Conservation (phyloP, 2,888 invertebrate species). For the Morinoia aosen region DNA sequence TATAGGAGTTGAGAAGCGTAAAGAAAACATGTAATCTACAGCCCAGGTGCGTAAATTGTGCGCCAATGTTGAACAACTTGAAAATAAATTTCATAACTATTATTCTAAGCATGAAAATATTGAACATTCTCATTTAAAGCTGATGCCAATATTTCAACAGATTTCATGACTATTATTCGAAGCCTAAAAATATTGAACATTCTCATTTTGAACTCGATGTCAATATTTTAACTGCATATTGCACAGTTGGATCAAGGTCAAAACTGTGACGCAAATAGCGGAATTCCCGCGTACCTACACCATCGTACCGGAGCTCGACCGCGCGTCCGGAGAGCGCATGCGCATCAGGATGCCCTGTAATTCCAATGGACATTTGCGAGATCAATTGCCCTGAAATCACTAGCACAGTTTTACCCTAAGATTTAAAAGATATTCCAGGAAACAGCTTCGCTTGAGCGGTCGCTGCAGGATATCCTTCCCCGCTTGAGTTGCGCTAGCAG, state of each 20-base stretch:
- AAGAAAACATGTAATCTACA: too few relatives aligned
- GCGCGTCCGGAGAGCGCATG: not conserved
- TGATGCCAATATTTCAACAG: too few relatives aligned
- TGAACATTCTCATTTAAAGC: not conserved
- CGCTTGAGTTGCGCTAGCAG: not conserved
- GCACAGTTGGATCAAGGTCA: not conserved
- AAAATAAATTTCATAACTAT: too few relatives aligned
- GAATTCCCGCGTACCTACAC: not conserved
- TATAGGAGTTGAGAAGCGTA: too few relatives aligned
- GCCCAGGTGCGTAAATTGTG: too few relatives aligned
- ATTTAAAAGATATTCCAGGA: not conserved
- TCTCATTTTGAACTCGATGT: not conserved
- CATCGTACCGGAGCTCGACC: not conserved
- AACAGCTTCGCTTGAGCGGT: not conserved
- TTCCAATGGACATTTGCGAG: not conserved
- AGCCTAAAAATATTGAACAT: not conserved
- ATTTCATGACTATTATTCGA: not conserved
- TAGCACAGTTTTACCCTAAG: not conserved
- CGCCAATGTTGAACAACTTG: too few relatives aligned
- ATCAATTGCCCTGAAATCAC: not conserved
- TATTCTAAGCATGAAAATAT: not conserved
- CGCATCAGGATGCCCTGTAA: not conserved
- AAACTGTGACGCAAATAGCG: not conserved
- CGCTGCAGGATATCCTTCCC: not conserved
- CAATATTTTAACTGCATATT: not conserved